Percentiles rank a stretch among this genome's conserved stretches.
Conservation (phyloP, 2,797 vertebrate species). For the Lutjanus campechanus region DNA sequence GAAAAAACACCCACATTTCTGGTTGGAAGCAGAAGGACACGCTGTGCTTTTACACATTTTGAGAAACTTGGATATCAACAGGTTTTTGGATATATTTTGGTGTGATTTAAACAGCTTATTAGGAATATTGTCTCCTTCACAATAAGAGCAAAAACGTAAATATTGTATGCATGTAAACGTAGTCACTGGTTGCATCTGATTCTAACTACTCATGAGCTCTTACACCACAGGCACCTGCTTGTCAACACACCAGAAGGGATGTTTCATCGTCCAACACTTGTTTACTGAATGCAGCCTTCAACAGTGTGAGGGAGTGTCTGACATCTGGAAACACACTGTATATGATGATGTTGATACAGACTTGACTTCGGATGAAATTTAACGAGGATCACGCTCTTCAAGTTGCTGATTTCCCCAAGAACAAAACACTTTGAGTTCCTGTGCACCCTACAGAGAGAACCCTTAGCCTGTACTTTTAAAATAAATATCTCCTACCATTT, state of each 20-base stretch:
- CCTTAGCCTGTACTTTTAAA: background rate
- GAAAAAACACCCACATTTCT: too few species aligned
- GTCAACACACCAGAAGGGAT: conserved; percentile 38
- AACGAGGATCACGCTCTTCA: background rate
- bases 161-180: too few species aligned
- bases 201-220: conserved; percentile 17
- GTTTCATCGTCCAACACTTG: conserved; percentile 12
- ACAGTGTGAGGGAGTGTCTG: conserved; percentile 1
- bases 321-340: background rate
- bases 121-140: too few species aligned
- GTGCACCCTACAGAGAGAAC: background rate
- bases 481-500: conserved; percentile 1
- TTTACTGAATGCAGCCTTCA: conserved; percentile 16
- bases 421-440: background rate
- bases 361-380: background rate
- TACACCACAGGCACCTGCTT: conserved; percentile 22
- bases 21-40: too few species aligned
- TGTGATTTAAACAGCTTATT: too few species aligned
- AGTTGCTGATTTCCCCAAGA: background rate
- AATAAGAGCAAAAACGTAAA: too few species aligned
- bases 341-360: background rate
- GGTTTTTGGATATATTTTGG: too few species aligned
- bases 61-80: too few species aligned
- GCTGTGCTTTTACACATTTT: too few species aligned
- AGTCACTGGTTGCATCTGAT: conserved; percentile 18